Evolutionary conservation across 2,797 vertebrate genomes (phyloP), one percentile per base, ranked within the genome.

Genomic region (Acrossocheilus fasciatus): DNA sequence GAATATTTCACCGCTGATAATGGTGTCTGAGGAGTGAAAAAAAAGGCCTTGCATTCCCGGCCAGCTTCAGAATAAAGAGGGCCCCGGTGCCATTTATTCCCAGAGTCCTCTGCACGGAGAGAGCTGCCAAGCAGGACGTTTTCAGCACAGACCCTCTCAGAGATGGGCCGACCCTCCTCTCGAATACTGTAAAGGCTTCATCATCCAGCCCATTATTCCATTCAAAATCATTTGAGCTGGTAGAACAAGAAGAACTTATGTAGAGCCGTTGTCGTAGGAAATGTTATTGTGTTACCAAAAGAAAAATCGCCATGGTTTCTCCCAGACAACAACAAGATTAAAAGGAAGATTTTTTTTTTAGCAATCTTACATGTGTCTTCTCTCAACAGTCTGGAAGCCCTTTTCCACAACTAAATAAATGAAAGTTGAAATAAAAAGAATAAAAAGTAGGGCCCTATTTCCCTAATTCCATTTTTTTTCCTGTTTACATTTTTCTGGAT

Each of bases 21-120:
- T 94, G 92, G 92, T 86, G 89, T 91, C 92, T 88, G 90, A 95
- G 92, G 59, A 89, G 83, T 39, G 75, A 86, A 90, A 88, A 91
- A 91, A 94, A 94, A 95, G 89, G 87, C 91, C 93, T 93, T 91
- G 91, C 95, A 96, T 96, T 97, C 95, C 95, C 94, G 93, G 86
- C 91, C 89, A 80, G 91, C 96, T 96, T 96, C 96, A 97, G 94
- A 96, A 95, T 94, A 94, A 94, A 92, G 85, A 92, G 88, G 92
- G 93, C 90, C 90, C 66, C 90, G 92, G 94, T 90, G 90, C 93
- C 94, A 94, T 97, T 96, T 95, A 96, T 94, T 94, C 91, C 89
- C 93, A 94, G 94, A 94, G 92, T 93, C 93, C 93, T 93, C 91
- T 90, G 93, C 92, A 91, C 93, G 93, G 94, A 96, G 96, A 94